Evolutionary conservation across 2,888 invertebrate genomes (phyloP), one percentile per base, ranked within the genome.

Genomic region (Lypha dubia): DNA sequence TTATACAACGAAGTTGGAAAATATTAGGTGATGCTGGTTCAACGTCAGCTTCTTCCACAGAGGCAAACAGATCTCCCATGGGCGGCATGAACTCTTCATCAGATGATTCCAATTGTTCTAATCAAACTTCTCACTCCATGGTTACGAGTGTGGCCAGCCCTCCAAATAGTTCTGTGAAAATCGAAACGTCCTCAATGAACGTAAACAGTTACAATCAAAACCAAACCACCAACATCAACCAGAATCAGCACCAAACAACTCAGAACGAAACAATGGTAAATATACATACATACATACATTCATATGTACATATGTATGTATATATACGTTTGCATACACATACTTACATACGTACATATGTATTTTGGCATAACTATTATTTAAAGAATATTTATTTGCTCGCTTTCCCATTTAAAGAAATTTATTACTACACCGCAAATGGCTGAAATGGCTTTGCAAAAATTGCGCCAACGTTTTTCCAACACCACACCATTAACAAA

Each of bases 1-100:
- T 92, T 13, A 92, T 92, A 76, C 92, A 92, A 88, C 89, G 92
- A 46, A 91, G 89, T 87, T 92, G 92, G 92, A 92, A 92, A 86
- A 89, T 90, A 74, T 88, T 90, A 60, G 90, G 89, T 75, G 91
- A 90, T 75, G 79, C 88, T 63, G 88, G 88, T 6, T 88, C 89
- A 51, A 89, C 89, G n/a, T 87, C 87, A 17, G 86, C 86, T 8
- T 86, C 87, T 6, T 85, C 88, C 35, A 86, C 88, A 13, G 87
- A 86, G 28, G 88, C 88, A 24, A 89, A 85, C 80, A 89, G 90
- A 74, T 89, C 91, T 3, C 90, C 91, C 46, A 88, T 89, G 68
- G 88, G 88, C 32, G 88, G 88, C 28, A 75, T 89, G 49, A 90
- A 90, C 32, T 89, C 90, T 5, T 92, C 91, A 1, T 92, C 92